Base-by-base conservation (phyloP, 1,140 invertebrate genomes). In the Drosophila melanogaster region DNA sequence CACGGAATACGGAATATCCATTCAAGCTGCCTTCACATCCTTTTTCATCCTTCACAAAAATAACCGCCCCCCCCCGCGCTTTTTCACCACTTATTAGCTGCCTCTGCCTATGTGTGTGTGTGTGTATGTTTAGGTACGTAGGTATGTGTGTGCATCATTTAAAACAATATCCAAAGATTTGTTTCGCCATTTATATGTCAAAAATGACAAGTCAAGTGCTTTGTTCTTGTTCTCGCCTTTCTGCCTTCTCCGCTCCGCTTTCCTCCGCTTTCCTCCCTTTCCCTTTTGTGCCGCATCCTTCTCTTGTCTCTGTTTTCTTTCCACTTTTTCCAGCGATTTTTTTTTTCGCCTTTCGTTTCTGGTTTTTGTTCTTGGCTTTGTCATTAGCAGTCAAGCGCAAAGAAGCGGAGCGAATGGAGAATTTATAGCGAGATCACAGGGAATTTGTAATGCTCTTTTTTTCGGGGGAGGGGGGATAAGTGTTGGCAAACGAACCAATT, bases 121-220 rank as follows among this genome's bases (percentile, higher is more conserved):
- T 51, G 17, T 14, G 37, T 41, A 17, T 57, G 11, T 30, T 4
- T 22, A 10, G 12, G 22, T 38, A 12, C 47, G 35, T 44, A 38
- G 17, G 8, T 47, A 35, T 51, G 17, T 64, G 43, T 58, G 70
- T 67, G 76, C 55, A 70, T 64, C 76, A 89, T 83, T 87, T 80
- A 89, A 87, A 87, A 83, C 84, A 89, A 87, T 87, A 83, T 87
- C 83, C 83, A 87, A 80, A 86, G 83, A 86, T 86, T 86, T 86
- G 83, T 87, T 87, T 67, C 69, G 79, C 72, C 84, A 89, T 89
- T 89, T 89, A 80, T 90, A 74, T 80, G 87, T 87, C 79, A 84
- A 77, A 87, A 74, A 81, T 78, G 79, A 87, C 87, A 90, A 78
- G 79, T 81, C 87, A 90, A 83, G 73, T 84, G 87, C 62, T 80